Percentiles rank a stretch among this genome's conserved stretches.
Conservation (phyloP, 2,888 invertebrate genomes). For the Dryobotodes eremita region DNA sequence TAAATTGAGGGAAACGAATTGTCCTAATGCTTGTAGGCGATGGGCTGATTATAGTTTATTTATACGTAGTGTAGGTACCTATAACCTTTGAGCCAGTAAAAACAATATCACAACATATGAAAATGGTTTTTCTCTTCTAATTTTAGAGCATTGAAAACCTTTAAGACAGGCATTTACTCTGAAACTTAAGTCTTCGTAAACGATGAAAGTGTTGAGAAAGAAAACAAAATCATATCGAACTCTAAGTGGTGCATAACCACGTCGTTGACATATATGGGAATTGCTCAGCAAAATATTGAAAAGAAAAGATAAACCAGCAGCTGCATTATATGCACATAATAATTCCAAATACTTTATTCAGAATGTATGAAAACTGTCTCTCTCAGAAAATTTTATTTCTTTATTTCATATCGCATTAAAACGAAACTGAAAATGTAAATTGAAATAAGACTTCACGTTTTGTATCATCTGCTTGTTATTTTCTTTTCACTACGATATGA, state of each 20-base stretch:
- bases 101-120: not conserved
- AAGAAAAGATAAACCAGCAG: not conserved
- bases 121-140: not conserved
- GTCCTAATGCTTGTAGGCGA: conserved; percentile 51
- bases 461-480: not conserved
- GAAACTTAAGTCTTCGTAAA: not conserved
- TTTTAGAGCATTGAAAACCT: not conserved
- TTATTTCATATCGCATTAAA: conserved; percentile 13
- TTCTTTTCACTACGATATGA: conserved; percentile 7
- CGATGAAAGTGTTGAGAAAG: not conserved
- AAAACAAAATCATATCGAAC: too few species aligned
- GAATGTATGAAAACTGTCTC: conserved; percentile 16
- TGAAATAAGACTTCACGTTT: conserved; percentile 13
- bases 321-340: conserved; percentile 17
- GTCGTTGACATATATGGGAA: not conserved
- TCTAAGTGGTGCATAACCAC: not conserved
- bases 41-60: conserved; percentile 23
- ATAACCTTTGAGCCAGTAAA: conserved; percentile 9
- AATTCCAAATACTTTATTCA: conserved; percentile 11
- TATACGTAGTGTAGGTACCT: not conserved
- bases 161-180: not conserved
- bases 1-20: conserved; percentile 53
- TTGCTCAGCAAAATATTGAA: not conserved
- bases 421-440: conserved; percentile 13
- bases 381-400: not conserved